Base-by-base conservation (phyloP, 2,888 invertebrate genomes). In the Parnassius mnemosyne region DNA sequence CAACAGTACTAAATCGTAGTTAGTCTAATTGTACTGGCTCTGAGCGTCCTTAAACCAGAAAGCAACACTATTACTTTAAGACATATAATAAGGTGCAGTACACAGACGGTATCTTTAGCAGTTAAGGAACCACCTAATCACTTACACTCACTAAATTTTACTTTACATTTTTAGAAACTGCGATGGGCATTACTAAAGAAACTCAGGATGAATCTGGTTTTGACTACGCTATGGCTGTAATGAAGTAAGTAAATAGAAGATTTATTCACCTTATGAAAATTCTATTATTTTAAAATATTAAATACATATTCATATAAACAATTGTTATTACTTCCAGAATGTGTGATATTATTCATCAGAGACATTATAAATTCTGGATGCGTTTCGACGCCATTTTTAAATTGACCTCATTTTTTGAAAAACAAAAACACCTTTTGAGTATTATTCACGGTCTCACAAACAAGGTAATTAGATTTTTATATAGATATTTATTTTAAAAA, bases 171-270 rank as follows among this genome's bases (percentile, higher is more conserved):
- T 20, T 80, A 94, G 95, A 96, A 89, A 96, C 96, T 12, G 96
- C 96, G 0, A 96, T 96, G 96, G 96, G 96, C 34, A 95, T 95
- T 0, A 95, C 95, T 61, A 95, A 94, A 77, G 93, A 93, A 69
- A 94, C 94, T 49, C 94, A 96, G 81, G 93, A 95, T 77, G 92
- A 93, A 80, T 86, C 93, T 73, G 96, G 96, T 58, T 95, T 94
- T 75, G 95, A 96, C 74, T 96, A 96, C 74, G 96, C 96, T 7
- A 94, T 95, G 94, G 96, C 96, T 66, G 96, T 96, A 0, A 96
- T 96, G 94, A 96, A 96, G 87, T 92, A 68, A 11, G 58, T 84
- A 7, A 7, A 34, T 34, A 34, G 5, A 34, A 7, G 5, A 34
- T 34, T 34, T 7, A 34, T 5, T 5, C 34, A 34, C 34, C 34